Evolutionary conservation across 2,888 invertebrate genomes (phyloP), one percentile per base, ranked within the genome.

Genomic region (Ligdia adustata): DNA sequence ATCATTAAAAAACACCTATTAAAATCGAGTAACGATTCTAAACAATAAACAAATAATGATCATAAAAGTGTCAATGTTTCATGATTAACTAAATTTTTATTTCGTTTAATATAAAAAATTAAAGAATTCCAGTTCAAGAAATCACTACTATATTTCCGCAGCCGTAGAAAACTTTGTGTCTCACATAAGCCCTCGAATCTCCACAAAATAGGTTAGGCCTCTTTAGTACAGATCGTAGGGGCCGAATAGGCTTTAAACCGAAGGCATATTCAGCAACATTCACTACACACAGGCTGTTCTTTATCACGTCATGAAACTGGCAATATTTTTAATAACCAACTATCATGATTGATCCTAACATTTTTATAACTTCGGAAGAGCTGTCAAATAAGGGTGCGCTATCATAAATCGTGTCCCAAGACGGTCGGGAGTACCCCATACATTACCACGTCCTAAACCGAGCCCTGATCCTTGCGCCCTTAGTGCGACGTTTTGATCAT

Each of bases 401-500:
- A 50, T 62, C 57, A 60, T 57, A 59, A 57, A 59, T 59, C 42
- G 48, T 40, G 53, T 50, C 57, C 51, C 41, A 40, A 47, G 34
- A 33, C 34, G 26, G 34, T 37, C 39, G 42, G 51, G 49, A 64
- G 66, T 62, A 61, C 57, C 66, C 55, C 72, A 66, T 67, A 75
- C 72, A 64, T 71, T 62, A 57, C 57, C 57, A 55, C 55, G 56
- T 60, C 65, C 60, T 39, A 42, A 72, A 76, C 73, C 76, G 70
- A 50, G 58, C 58, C 59, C 60, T 72, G 48, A 52, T 50, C 52
- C 45, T 38, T n/a, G 61, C 64, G 72, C 69, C n/a, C n/a, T n/a
- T 66, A 66, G 57, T 57, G 60, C 61, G 72, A 70, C 74, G 58
- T 53, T 60, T 69, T 53, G 66, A 71, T 72, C 72, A 70, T 68